phyloP scores from a whole-genome alignment of 2,797 vertebrate genomes.

The Craterocephalus amniculus region DNA sequence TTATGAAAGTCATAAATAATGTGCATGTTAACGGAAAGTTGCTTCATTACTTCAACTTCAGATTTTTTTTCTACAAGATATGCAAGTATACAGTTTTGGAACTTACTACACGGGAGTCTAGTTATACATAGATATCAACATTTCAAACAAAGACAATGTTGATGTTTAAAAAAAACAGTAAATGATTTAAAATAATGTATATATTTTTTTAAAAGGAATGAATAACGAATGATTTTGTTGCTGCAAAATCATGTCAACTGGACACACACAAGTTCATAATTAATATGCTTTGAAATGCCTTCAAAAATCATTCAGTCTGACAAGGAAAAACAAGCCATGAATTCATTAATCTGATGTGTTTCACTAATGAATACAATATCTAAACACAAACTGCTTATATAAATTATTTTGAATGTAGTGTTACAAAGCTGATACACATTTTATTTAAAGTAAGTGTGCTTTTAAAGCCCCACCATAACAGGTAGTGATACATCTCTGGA shows the following conservation, averaged over 20 bases:
- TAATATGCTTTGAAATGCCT: conserved; percentile 18
- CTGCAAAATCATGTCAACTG: conserved; percentile 60
- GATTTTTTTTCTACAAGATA: conserved; percentile 42
- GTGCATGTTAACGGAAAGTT: conserved; percentile 56
- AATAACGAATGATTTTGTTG: conserved; percentile 58
- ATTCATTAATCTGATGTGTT: conserved; percentile 15
- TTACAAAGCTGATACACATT: conserved; percentile 41
- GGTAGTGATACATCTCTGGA: conserved; percentile 56
- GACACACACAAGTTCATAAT: conserved; percentile 37
- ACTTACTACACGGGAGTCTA: conserved; percentile 65
- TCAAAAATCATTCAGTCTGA: conserved; percentile 23
- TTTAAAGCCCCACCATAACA: conserved; percentile 64
- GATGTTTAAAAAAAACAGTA: conserved; percentile 51
- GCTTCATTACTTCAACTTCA: conserved; percentile 42
- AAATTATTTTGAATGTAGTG: conserved; percentile 51
- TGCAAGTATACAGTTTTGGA: conserved; percentile 63
- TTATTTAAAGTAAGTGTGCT: conserved; percentile 71
- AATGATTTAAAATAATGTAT: conserved; percentile 34
- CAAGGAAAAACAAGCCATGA: conserved; percentile 25
- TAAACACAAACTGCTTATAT: conserved; percentile 50
- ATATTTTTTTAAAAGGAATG: conserved; percentile 61
- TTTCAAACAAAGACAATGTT: conserved; percentile 47
- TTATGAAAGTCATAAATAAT: conserved; percentile 56
- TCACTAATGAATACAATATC: conserved; percentile 43
- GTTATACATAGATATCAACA: conserved; percentile 63